phyloP scores from a whole-genome alignment of 2,113 vertebrate species.

The Gobiocypris rarus region DNA sequence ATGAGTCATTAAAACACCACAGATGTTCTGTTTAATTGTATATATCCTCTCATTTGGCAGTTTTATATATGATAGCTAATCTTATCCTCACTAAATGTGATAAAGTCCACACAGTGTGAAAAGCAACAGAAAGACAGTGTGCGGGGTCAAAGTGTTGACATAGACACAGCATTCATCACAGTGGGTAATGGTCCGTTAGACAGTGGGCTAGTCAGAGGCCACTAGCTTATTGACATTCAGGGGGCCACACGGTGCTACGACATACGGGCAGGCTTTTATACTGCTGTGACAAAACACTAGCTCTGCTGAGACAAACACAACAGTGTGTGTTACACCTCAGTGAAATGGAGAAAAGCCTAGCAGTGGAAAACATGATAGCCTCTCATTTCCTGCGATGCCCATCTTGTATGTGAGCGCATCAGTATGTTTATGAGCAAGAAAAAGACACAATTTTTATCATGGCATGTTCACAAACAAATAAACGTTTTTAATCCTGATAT shows the following conservation, averaged over 20 bases:
- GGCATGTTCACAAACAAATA: constrained; percentile 40
- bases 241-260: background rate
- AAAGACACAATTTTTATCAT: constrained; percentile 32
- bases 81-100: background rate
- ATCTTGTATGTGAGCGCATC: constrained; percentile 16
- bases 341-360: constrained; percentile 20
- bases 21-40: background rate
- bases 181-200: constrained; percentile 52
- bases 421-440: background rate
- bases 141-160: constrained; percentile 48
- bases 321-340: constrained; percentile 33
- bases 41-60: background rate
- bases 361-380: constrained; percentile 23
- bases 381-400: constrained; percentile 47
- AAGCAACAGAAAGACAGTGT: background rate
- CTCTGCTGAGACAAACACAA: constrained; percentile 40
- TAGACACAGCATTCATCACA: constrained; percentile 42
- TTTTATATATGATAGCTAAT: constrained; percentile 2
- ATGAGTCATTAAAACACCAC: background rate
- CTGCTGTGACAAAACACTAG: constrained; percentile 34
- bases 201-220: constrained; percentile 47
- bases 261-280: constrained; percentile 15
- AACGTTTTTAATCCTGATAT: background rate
- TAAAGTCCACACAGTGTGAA: constrained; percentile 40
- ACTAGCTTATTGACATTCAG: constrained; percentile 50